Evolutionary conservation across 2,888 invertebrate species (phyloP).

Genomic region (Incurvaria masculella): DNA sequence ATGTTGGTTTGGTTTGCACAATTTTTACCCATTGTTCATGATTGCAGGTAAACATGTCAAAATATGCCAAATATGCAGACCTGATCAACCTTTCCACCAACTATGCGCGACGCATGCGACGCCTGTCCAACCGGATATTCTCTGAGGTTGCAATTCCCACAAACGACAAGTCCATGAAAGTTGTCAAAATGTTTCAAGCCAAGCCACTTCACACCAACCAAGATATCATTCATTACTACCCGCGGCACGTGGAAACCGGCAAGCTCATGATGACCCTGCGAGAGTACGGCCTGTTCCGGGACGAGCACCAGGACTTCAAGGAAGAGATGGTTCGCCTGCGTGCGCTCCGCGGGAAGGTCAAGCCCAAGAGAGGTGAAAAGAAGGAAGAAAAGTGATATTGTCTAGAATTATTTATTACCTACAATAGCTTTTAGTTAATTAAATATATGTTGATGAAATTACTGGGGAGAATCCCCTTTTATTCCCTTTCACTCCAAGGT

Average conservation of each 20-base stretch:
- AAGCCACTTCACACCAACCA: constrained; percentile 71
- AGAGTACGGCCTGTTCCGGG: constrained; percentile 76
- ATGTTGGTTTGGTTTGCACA: no score
- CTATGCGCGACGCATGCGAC: constrained; percentile 83
- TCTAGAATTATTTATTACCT: constrained; percentile 2
- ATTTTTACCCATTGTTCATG: no score
- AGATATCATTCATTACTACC: constrained; percentile 80
- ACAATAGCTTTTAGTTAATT: constrained; percentile 1
- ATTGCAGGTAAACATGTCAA: constrained; percentile 36
- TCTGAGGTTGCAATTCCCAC: constrained; percentile 81
- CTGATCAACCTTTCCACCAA: constrained; percentile 68
- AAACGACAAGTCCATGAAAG: constrained; percentile 72
- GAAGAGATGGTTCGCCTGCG: constrained; percentile 81
- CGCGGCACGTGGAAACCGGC: constrained; percentile 75
- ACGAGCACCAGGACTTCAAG: constrained; percentile 86
- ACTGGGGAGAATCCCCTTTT: no score
- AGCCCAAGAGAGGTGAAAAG: constrained; percentile 45
- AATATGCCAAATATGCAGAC: constrained; percentile 69
- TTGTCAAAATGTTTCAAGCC: constrained; percentile 73
- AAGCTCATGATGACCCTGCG: constrained; percentile 69
- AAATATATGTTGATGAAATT: no score
- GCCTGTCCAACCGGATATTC: constrained; percentile 83
- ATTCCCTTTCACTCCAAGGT: no score
- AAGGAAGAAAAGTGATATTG: constrained; percentile 10
- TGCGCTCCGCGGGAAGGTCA: constrained; percentile 72